Percentiles rank a stretch among this genome's conserved stretches.
Evolutionary conservation across 2,113 vertebrate species (phyloP).

Genomic region (Uropsilus gracilis): DNA sequence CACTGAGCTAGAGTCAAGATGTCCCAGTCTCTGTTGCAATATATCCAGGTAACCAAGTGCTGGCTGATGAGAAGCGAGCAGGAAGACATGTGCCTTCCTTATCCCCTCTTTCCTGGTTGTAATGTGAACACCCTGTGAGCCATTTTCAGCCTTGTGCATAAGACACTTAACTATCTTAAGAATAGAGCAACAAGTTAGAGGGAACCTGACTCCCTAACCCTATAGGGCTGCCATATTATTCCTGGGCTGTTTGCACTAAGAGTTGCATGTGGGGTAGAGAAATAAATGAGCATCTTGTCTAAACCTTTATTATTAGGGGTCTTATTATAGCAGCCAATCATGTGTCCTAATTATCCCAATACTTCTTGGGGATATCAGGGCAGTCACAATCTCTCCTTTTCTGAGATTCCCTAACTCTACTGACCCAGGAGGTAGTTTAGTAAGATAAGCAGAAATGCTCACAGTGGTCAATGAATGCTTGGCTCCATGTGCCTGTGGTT

Average conservation of each 20-base stretch:
- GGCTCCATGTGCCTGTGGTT: not conserved
- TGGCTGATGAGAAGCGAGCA: not conserved
- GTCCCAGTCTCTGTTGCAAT: not conserved
- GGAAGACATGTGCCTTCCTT: not conserved
- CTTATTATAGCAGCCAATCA: not conserved
- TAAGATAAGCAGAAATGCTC: not conserved
- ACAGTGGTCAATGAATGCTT: not conserved
- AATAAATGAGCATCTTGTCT: not conserved
- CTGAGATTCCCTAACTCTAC: not conserved
- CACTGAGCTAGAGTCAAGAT: not conserved
- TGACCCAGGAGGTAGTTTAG: not conserved
- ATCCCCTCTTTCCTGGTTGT: not conserved
- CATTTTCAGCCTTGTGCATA: not conserved
- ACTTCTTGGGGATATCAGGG: not conserved
- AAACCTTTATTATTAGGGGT: not conserved
- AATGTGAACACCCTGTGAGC: not conserved
- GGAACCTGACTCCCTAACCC: not conserved
- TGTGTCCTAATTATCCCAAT: not conserved
- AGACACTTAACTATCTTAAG: not conserved
- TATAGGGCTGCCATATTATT: not conserved
- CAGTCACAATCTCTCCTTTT: not conserved
- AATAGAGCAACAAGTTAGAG: not conserved
- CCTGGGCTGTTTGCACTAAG: not conserved
- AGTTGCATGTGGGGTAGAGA: not conserved
- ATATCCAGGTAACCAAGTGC: not conserved